phyloP scores from a whole-genome alignment of 2,888 invertebrate genomes.

The Tinea semifulvella region DNA sequence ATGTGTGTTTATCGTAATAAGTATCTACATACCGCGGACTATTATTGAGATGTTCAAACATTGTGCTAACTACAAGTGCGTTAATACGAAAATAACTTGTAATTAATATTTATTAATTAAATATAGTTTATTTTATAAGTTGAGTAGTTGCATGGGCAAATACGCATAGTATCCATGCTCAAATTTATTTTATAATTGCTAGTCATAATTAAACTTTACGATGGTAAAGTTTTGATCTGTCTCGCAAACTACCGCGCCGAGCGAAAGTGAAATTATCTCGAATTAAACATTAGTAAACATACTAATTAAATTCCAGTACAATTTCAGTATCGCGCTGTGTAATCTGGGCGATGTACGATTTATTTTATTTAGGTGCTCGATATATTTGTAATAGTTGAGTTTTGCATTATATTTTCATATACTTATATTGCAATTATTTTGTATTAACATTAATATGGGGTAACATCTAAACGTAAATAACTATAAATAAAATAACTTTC shows the following conservation, averaged over 20 bases:
- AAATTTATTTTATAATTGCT: conserved; percentile 61
- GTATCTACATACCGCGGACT: not conserved
- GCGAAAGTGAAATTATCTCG: too few relatives aligned
- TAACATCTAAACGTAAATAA: too few relatives aligned
- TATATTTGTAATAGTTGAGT: conserved; percentile 4
- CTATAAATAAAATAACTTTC: too few relatives aligned
- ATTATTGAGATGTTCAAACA: not conserved
- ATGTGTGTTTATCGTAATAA: not conserved
- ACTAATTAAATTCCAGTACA: too few relatives aligned
- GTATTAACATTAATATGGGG: too few relatives aligned
- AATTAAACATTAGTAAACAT: too few relatives aligned
- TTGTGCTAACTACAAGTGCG: conserved; percentile 20
- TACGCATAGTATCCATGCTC: conserved; percentile 63
- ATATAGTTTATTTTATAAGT: conserved; percentile 50
- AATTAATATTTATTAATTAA: conserved; percentile 56
- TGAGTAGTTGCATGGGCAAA: conserved; percentile 61
- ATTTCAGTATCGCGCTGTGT: too few relatives aligned
- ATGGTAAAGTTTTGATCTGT: conserved; percentile 5
- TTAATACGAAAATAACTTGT: conserved; percentile 44
- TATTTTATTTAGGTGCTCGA: conserved; percentile 11
- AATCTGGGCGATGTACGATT: too few relatives aligned
- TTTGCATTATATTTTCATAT: too few relatives aligned
- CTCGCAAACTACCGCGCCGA: not conserved
- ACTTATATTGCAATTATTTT: too few relatives aligned
- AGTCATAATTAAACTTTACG: conserved; percentile 54